Conservation (phyloP, 2,797 vertebrate genomes). For the Bufotes viridis region DNA sequence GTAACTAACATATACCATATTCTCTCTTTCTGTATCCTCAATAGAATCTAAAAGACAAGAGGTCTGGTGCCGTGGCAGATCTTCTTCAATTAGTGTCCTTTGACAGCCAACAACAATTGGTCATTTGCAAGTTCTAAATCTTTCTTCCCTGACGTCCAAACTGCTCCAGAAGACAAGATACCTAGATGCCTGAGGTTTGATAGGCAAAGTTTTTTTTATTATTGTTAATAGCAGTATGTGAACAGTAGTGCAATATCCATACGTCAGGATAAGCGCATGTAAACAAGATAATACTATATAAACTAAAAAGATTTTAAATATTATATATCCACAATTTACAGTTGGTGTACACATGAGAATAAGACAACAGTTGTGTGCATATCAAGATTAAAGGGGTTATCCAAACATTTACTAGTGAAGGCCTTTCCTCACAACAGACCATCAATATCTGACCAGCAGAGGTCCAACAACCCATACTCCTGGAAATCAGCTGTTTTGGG, state of each 20-base stretch:
- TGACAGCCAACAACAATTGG: background rate
- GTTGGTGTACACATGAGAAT: slow-evolving; percentile 19
- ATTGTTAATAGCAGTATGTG: slow-evolving; percentile 30
- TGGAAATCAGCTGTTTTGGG: no score
- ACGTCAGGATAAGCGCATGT: slow-evolving; percentile 14
- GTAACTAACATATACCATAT: no score
- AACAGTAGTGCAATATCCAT: slow-evolving; percentile 52
- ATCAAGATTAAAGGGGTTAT: background rate
- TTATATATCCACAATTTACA: slow-evolving; percentile 23
- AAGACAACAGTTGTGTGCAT: background rate
- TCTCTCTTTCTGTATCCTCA: no score
- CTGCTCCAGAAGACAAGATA: background rate
- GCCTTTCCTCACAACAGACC: no score
- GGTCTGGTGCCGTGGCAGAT: background rate
- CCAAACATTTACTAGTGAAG: no score
- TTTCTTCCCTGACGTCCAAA: background rate
- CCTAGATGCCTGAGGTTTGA: background rate
- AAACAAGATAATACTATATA: slow-evolving; percentile 35
- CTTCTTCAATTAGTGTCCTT: background rate
- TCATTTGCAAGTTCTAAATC: background rate
- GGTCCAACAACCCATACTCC: no score
- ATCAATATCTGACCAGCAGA: no score
- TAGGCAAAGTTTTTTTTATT: slow-evolving; percentile 9
- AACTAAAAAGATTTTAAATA: slow-evolving; percentile 39
- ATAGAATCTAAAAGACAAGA: background rate